Base-by-base conservation (phyloP, 2,113 vertebrate genomes). In the Colossoma macropomum region DNA sequence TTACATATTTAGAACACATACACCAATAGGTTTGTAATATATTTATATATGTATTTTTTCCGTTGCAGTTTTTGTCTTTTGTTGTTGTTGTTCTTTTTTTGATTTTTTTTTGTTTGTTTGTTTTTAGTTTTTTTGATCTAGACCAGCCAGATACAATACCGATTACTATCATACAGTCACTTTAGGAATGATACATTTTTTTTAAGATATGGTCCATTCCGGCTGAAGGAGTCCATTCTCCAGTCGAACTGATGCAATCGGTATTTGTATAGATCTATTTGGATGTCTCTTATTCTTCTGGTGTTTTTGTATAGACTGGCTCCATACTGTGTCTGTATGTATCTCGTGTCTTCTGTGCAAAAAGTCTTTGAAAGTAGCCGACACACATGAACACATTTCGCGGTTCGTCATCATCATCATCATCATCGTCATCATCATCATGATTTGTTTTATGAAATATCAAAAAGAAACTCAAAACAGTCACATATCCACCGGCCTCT, bases 61-160 rank as follows among this genome's bases (percentile, higher is more conserved):
- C 56, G 62, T 80, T 83, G 76, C 73, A 69, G 50, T 30, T 71
- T 41, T 69, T 79, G 76, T 75, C 17, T 4, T 56, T n/a, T 52
- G 76, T 56, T 23, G 21, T 72, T 89, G 89, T 90, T 80, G 91
- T 92, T 92, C 91, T 90, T 91, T 60, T 34, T 25, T 62, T 27
- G 1, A 11, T 52, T 52, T n/a, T n/a, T 62, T 4, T 2, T n/a
- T 27, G n/a, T 62, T 62, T 25, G 5, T 80, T 86, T 88, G 90
- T 92, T 88, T 86, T 84, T 75, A 12, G 83, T 76, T 69, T 56
- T 80, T 82, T 94, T 94, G 93, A 97, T 97, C 97, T 95, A 98
- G 96, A 94, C 96, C 97, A 97, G 97, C 96, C 96, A 97, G 97
- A 98, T 97, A 96, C 95, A 94, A 94, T 94, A 95, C 94, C 87